Conservation (phyloP, 2,888 invertebrate species). For the Hypomecis atomaria region DNA sequence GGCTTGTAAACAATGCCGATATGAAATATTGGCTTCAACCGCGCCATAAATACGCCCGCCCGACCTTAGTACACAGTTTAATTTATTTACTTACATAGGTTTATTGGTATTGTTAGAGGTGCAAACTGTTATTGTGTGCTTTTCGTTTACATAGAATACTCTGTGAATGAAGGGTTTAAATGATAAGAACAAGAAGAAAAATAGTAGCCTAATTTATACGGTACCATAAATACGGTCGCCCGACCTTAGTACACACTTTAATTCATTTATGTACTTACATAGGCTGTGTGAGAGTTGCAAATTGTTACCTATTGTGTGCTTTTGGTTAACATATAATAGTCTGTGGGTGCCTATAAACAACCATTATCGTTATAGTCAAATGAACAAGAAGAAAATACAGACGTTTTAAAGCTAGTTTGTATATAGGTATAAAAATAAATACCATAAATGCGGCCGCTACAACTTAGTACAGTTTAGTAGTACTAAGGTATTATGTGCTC, state of each 20-base stretch:
- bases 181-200: not conserved
- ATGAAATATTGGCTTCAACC: constrained; percentile 66
- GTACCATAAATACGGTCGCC: constrained; percentile 54
- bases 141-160: constrained; percentile 22
- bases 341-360: too few relatives aligned
- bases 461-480: too few relatives aligned
- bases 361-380: too few relatives aligned
- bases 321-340: constrained; percentile 21
- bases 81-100: constrained; percentile 38
- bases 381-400: too few relatives aligned
- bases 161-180: constrained; percentile 3
- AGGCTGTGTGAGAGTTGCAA: constrained; percentile 34
- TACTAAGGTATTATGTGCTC: too few relatives aligned
- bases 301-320: constrained; percentile 30
- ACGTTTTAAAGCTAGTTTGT: too few relatives aligned
- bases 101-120: constrained; percentile 34
- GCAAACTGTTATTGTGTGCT: constrained; percentile 32
- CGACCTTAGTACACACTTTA: constrained; percentile 35
- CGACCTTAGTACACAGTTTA: constrained; percentile 36
- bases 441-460: too few relatives aligned
- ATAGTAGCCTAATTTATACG: too few relatives aligned
- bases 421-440: too few relatives aligned
- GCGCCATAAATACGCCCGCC: constrained; percentile 53
- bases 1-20: constrained; percentile 65
- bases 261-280: constrained; percentile 38